Evolutionary conservation across 2,797 vertebrate genomes (phyloP).

Genomic region (Enteromius paludinosus): DNA sequence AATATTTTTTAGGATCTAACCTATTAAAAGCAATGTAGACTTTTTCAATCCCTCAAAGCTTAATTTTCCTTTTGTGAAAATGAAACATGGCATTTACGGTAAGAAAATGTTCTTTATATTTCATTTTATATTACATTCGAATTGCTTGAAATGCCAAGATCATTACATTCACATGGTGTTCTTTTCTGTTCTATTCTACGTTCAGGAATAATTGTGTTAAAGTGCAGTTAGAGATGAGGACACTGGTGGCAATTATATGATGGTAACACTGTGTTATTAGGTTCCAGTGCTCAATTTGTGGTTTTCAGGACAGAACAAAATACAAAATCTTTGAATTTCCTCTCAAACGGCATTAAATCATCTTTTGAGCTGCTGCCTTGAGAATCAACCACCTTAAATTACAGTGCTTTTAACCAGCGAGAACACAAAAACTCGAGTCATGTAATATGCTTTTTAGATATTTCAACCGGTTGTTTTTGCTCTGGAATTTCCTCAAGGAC

Average conservation of each 20-base stretch:
- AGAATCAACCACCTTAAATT: constrained; percentile 17
- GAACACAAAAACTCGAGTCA: neutral
- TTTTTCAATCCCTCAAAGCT: neutral
- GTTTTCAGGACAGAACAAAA: constrained; percentile 32
- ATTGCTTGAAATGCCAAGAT: constrained; percentile 51
- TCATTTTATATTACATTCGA: constrained; percentile 37
- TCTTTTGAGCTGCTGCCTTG: neutral
- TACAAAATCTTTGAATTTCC: constrained; percentile 46
- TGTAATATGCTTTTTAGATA: constrained; percentile 10
- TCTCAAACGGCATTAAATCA: constrained; percentile 12
- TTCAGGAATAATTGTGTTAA: constrained; percentile 67
- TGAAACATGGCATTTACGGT: neutral
- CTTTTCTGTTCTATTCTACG: constrained; percentile 56
- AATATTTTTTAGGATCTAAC: neutral
- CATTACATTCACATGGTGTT: constrained; percentile 57
- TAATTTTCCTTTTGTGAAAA: neutral
- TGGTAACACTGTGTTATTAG: constrained; percentile 55
- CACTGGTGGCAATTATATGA: constrained; percentile 73
- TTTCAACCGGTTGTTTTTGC: constrained; percentile 3
- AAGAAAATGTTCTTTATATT: neutral
- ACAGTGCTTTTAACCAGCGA: neutral
- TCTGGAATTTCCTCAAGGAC: constrained; percentile 18
- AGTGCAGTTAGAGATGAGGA: constrained; percentile 71
- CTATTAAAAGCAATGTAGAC: neutral
- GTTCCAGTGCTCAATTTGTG: constrained; percentile 44